Percentiles rank a stretch among this genome's conserved stretches.
These are phyloP conservation scores for Catharus ustulatus DNA, from an alignment of 2,797 vertebrate genomes.

Conservation along the genomic window DNA sequence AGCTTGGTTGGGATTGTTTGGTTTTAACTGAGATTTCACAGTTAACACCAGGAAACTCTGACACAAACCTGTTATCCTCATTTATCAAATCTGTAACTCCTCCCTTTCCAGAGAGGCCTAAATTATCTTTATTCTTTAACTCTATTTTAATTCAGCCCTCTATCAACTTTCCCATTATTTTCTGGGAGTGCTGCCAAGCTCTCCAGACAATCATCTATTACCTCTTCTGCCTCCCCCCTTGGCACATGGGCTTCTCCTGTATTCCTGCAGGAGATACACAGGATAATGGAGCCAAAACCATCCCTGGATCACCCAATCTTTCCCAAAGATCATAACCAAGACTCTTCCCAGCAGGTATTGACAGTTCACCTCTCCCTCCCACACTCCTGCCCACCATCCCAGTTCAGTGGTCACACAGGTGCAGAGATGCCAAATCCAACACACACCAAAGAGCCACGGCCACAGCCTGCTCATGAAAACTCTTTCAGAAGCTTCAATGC, in stretches of 20 bases:
- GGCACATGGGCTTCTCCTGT: accelerated
- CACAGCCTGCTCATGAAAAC: neutral
- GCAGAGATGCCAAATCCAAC: neutral
- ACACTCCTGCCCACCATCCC: neutral
- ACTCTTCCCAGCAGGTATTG: neutral
- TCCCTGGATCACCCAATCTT: accelerated
- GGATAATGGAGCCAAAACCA: neutral
- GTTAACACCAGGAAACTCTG: neutral
- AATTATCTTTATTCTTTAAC: neutral
- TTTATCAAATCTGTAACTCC: neutral
- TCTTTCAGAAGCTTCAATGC: neutral
- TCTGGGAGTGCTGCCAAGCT: neutral
- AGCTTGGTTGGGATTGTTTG: neutral
- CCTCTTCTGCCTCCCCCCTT: neutral
- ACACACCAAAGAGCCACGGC: neutral
- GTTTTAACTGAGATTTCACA: neutral
- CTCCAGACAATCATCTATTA: neutral
- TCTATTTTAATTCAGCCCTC: neutral
- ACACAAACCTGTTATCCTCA: neutral
- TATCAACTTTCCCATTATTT: neutral
- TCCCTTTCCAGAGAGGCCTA: neutral
- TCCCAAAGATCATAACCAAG: neutral
- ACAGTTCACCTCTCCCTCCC: neutral
- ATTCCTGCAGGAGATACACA: accelerated
- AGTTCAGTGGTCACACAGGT: accelerated